Evolutionary conservation across 1,140 invertebrate species (phyloP).

Genomic region (Pogonognathellus flavescens): DNA sequence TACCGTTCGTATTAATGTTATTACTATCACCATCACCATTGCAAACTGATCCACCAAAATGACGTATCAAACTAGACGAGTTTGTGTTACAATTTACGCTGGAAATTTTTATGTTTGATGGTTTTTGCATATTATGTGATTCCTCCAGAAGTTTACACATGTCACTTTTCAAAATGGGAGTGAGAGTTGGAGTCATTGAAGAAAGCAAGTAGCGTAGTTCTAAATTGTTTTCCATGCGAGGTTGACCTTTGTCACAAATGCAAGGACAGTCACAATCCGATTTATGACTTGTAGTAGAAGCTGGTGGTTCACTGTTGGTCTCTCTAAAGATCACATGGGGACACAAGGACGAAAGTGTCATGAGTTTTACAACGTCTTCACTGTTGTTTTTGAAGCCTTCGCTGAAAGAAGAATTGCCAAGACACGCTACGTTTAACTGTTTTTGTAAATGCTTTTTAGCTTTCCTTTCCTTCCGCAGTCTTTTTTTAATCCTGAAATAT

Average conservation of each 20-base stretch:
- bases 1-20: not conserved
- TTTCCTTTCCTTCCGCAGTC: not conserved
- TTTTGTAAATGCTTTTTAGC: not conserved
- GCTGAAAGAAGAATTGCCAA: not conserved
- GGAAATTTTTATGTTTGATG: not conserved
- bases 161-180: not conserved
- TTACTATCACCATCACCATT: too few relatives aligned
- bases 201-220: not conserved
- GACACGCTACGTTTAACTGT: not conserved
- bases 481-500: not conserved
- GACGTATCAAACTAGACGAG: not conserved
- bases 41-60: not conserved
- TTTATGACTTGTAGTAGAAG: not conserved
- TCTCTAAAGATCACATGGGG: not conserved
- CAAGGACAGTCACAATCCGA: not conserved
- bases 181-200: not conserved
- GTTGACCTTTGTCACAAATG: not conserved
- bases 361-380: not conserved
- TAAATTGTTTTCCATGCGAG: not conserved
- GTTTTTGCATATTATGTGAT: not conserved
- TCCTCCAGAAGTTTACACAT: not conserved
- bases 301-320: not conserved
- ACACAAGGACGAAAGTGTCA: not conserved
- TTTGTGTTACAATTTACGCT: not conserved
- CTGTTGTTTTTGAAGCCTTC: not conserved